These are phyloP conservation scores for Leucopsar rothschildi DNA, from an alignment of 2,113 vertebrate genomes.

Conservation along the genomic window DNA sequence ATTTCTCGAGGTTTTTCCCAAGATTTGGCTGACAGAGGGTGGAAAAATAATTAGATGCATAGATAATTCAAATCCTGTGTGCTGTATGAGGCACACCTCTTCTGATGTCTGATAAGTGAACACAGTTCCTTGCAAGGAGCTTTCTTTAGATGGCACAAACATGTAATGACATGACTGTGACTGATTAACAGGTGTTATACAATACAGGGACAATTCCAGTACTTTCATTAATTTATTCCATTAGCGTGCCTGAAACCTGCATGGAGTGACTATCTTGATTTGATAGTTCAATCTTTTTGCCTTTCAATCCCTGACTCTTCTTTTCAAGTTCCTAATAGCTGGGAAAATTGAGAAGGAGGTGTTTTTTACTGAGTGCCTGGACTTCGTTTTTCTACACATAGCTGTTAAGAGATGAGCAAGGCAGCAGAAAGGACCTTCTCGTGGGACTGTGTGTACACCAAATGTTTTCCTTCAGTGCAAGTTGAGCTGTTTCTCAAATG, in stretches of 20 bases:
- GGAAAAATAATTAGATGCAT: constrained; percentile 17
- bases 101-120: constrained; percentile 12
- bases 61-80: constrained; percentile 17
- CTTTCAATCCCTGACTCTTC: background rate
- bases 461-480: constrained; percentile 22
- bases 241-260: background rate
- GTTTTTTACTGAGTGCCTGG: background rate
- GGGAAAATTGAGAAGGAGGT: background rate
- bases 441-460: background rate
- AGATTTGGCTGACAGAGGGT: background rate
- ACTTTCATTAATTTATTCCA: background rate
- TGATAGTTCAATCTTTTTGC: background rate
- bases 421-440: background rate
- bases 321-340: background rate
- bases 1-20: background rate
- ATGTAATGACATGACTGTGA: background rate
- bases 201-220: background rate
- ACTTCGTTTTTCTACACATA: background rate
- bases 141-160: constrained; percentile 10
- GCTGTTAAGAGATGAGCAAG: background rate
- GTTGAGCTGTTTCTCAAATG: constrained; percentile 12
- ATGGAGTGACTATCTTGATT: background rate
- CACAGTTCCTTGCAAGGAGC: background rate
- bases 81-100: background rate
- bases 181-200: constrained; percentile 3